These are phyloP conservation scores for Heloderma charlesbogerti DNA, from an alignment of 2,113 vertebrate genomes.

Conservation along the genomic window DNA sequence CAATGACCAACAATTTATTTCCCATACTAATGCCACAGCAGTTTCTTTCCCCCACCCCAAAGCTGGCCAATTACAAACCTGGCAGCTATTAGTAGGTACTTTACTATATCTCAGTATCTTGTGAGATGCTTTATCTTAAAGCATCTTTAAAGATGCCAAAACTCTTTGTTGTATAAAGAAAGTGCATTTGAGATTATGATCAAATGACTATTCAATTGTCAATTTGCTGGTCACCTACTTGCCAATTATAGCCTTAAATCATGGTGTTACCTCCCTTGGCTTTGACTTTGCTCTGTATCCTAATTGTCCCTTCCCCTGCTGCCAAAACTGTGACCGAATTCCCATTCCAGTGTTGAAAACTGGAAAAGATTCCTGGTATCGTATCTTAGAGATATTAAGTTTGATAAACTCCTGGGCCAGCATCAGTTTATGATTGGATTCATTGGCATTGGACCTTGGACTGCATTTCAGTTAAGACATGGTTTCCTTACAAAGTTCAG, in stretches of 20 bases:
- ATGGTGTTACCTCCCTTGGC: neutral
- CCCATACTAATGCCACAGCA: neutral
- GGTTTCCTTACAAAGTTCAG: neutral
- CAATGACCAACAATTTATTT: neutral
- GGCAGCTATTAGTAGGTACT: neutral
- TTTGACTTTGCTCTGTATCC: neutral
- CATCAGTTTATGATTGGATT: neutral
- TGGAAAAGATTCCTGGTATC: neutral
- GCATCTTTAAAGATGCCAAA: no score
- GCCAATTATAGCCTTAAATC: neutral
- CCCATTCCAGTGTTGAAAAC: neutral
- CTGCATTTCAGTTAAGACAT: neutral
- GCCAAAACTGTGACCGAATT: neutral
- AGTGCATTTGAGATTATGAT: neutral
- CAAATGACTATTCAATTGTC: neutral
- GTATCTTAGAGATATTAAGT: neutral
- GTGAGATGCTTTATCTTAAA: no score
- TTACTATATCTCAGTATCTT: neutral
- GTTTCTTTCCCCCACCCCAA: neutral
- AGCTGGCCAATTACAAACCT: neutral
- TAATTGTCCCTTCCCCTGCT: neutral
- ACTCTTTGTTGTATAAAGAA: neutral
- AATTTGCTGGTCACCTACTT: neutral
- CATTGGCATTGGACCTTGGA: neutral
- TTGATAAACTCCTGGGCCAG: neutral